Evolutionary conservation across 2,113 vertebrate genomes (phyloP).

Genomic region (Oreotragus oreotragus): DNA sequence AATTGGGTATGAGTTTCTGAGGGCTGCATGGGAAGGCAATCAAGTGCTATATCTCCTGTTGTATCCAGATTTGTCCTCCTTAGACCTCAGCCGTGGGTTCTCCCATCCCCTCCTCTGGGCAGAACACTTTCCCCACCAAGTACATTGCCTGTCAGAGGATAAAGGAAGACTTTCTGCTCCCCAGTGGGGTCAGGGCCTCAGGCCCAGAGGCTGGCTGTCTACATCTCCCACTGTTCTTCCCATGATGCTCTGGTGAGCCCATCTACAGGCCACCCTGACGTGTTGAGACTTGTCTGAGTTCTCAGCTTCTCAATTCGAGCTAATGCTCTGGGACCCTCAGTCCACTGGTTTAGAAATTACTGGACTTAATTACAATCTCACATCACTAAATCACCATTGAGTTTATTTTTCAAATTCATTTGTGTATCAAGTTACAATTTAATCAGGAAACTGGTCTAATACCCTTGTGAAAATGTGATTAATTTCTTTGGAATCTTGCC

Average conservation of each 20-base stretch:
- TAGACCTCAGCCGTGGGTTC: not conserved
- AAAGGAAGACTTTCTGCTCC: not conserved
- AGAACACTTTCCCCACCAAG: not conserved
- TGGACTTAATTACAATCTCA: constrained; percentile 16
- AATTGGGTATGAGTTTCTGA: not conserved
- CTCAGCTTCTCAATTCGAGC: not conserved
- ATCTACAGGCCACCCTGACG: not conserved
- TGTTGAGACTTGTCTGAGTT: not conserved
- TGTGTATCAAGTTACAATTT: constrained; percentile 41
- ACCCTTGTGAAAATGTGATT: constrained; percentile 31
- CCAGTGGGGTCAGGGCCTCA: not conserved
- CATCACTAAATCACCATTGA: constrained; percentile 13
- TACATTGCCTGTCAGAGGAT: not conserved
- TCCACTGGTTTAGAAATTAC: constrained; percentile 27
- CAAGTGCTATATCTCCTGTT: not conserved
- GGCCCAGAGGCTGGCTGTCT: not conserved
- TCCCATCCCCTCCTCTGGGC: not conserved
- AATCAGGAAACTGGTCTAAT: constrained; percentile 17
- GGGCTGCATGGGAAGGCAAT: not conserved
- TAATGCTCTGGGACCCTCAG: not conserved
- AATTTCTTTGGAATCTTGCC: constrained; percentile 27
- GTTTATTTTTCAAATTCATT: constrained; percentile 45
- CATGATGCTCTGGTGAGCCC: not conserved
- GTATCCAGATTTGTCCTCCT: not conserved
- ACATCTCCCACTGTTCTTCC: not conserved